These are phyloP conservation scores for Vanessa cardui DNA, from an alignment of 2,888 invertebrate species.

Conservation along the genomic window DNA sequence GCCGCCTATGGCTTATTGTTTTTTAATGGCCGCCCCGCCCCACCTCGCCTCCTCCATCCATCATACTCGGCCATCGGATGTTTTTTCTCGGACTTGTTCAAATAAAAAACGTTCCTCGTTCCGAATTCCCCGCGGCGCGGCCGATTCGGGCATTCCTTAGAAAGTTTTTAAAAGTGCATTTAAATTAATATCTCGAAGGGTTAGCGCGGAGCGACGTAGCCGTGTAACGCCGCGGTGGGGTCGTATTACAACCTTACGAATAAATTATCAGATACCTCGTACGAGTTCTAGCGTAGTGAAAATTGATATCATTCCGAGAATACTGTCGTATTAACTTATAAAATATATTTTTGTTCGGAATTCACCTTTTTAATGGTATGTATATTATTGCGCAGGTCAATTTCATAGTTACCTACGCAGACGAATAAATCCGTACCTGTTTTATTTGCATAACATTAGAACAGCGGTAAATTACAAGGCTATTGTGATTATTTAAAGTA, in stretches of 20 bases:
- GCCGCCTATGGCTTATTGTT: conserved; percentile 75
- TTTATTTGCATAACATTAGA: no score
- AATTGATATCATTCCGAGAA: conserved; percentile 2
- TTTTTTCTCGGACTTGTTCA: conserved; percentile 56
- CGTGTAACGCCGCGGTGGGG: conserved; percentile 23
- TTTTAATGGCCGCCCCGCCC: conserved; percentile 77
- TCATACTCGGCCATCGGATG: conserved; percentile 54
- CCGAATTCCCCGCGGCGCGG: conserved; percentile 74
- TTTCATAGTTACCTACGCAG: no score
- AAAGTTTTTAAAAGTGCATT: conserved; percentile 72
- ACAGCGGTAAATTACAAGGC: no score
- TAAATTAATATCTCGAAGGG: conserved; percentile 69
- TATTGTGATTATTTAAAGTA: no score
- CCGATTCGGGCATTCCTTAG: conserved; percentile 65
- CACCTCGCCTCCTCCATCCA: conserved; percentile 67
- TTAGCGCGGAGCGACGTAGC: conserved; percentile 47
- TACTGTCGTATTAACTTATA: neutral
- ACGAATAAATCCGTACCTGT: no score
- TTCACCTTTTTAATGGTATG: no score
- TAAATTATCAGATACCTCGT: conserved; percentile 10
- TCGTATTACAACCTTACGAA: conserved; percentile 28
- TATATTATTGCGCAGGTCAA: no score
- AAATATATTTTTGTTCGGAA: no score
- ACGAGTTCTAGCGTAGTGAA: conserved; percentile 10
- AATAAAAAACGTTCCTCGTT: conserved; percentile 56